Percentiles rank a stretch among this genome's conserved stretches.
phyloP scores from a whole-genome alignment of 2,888 invertebrate species.

The Athalia circularis region DNA sequence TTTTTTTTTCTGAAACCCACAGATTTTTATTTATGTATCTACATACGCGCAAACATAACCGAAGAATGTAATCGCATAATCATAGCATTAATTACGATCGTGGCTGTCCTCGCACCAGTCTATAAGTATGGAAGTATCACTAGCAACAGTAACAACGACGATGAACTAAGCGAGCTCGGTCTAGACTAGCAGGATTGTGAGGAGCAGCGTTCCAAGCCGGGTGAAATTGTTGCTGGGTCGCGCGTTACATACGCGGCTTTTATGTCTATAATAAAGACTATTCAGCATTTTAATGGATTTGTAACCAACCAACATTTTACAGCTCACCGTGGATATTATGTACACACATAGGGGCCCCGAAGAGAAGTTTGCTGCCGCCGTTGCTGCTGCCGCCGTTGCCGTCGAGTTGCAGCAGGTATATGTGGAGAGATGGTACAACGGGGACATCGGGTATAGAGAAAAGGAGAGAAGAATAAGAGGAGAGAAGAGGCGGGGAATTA shows the following conservation, averaged over 20 bases:
- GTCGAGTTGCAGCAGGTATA: background rate
- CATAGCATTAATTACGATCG: background rate
- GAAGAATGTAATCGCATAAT: background rate
- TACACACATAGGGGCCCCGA: conserved; percentile 16
- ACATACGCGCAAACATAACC: no score
- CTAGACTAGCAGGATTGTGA: conserved; percentile 24
- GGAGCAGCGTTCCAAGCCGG: conserved; percentile 7
- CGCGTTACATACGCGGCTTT: conserved; percentile 42
- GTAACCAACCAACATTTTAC: conserved; percentile 52
- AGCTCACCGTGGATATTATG: conserved; percentile 43
- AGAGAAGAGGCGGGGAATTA: background rate
- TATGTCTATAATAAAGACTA: conserved; percentile 49
- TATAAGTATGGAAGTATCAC: background rate
- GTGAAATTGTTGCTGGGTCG: conserved; percentile 40
- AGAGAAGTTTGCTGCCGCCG: conserved; percentile 30
- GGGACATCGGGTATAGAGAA: background rate
- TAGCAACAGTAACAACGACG: background rate
- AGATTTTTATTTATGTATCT: no score
- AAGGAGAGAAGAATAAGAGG: background rate
- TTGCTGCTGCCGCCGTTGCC: background rate
- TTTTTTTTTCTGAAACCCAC: no score
- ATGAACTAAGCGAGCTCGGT: conserved; percentile 20
- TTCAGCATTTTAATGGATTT: conserved; percentile 52
- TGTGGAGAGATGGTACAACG: background rate
- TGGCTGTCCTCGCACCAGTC: background rate